Base-by-base conservation (phyloP, 1,140 invertebrate genomes). In the Eriosoma lanigerum region DNA sequence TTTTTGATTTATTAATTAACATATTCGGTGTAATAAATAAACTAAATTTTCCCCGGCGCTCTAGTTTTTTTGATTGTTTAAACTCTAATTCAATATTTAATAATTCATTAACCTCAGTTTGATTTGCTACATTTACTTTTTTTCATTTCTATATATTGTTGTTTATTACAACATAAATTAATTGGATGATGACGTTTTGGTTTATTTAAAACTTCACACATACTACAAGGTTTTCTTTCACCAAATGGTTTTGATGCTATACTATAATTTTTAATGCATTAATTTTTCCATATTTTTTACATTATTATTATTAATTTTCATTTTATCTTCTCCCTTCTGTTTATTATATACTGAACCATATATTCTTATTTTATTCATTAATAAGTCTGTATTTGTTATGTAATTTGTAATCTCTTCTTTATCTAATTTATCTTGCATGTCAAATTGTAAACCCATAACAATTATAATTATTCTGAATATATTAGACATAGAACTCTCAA, bases 361-460 rank as follows among this genome's bases (percentile, higher is more conserved):
- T 17, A 64, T 64, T 64, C 60, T 64, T 19, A 64, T 62, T 62
- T 19, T 62, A 21, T 46, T 68, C n/a, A 68, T 1, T 46, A 48
- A 68, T 46, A 21, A 0, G 21, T 70, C 21, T 50, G 46, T 68
- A 48, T 1, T 68, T 3, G 32, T 9, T 24, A 70, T 21, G 0
- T n/a, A n/a, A n/a, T 52, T 72, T 5, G 13, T 48, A 48, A 50
- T 50, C 46, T 70, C 66, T 17, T 70, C 46, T 50, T 26, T 70
- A 70, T 72, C 68, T 32, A 72, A 32, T 52, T 29, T 72, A 1
- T 72, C 26, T 32, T 72, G 68, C 4, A 72, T n/a, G 52, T 52
- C 17, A 0, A 29, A 4, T 17, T 46, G 68, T 19, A 52, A 29
- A 29, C 26, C 48, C 0, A 72, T n/a, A n/a, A 72, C 68, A 19